Evolutionary conservation across 2,888 invertebrate species (phyloP).

Genomic region (Eupithecia subfuscata): DNA sequence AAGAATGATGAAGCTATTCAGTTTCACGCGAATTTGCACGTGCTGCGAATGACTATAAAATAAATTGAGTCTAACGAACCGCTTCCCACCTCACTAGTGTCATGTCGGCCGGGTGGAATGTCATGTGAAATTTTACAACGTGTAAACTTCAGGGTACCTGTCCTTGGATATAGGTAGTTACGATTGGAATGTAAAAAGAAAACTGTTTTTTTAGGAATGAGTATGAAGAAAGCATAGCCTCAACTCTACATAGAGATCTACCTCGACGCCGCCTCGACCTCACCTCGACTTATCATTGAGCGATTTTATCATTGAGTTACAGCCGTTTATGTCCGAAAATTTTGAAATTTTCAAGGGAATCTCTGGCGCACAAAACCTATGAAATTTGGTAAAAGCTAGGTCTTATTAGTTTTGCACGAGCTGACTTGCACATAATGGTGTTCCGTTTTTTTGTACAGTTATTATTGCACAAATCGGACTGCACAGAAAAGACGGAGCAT

Average conservation of each 20-base stretch:
- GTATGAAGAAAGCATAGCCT: background rate
- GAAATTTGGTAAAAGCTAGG: no score
- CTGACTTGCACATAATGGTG: no score
- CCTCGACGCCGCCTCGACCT: background rate
- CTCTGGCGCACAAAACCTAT: no score
- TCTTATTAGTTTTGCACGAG: no score
- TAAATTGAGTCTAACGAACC: constrained; percentile 58
- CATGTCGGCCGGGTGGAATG: constrained; percentile 22
- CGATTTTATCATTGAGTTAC: no score
- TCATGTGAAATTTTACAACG: constrained; percentile 33
- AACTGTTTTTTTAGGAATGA: no score
- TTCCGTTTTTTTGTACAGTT: no score
- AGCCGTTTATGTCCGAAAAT: no score
- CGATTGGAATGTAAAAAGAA: no score
- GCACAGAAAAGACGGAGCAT: no score
- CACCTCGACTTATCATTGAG: background rate
- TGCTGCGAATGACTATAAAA: constrained; percentile 46
- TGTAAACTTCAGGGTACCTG: background rate
- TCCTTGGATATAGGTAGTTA: background rate
- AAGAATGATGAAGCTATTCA: background rate
- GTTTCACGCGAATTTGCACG: constrained; percentile 39
- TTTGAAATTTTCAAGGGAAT: no score
- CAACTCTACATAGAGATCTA: background rate
- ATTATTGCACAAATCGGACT: no score
- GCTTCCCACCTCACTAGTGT: constrained; percentile 48